These are phyloP conservation scores for Hecatera dysodea DNA, from an alignment of 2,888 invertebrate genomes.

Conservation along the genomic window DNA sequence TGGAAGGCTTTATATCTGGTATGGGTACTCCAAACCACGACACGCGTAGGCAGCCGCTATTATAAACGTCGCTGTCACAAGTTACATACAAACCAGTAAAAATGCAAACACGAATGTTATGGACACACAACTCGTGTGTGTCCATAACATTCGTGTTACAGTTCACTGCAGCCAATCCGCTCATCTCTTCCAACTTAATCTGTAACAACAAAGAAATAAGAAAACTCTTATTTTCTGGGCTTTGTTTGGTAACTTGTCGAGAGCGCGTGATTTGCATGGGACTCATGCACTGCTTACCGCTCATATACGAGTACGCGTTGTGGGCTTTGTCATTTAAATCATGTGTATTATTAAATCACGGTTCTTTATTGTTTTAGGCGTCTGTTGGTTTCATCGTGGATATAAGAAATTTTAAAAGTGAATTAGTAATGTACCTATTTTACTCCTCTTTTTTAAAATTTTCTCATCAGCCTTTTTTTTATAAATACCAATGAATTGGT, in stretches of 20 bases:
- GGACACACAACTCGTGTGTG: no score
- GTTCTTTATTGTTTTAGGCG: conserved; percentile 23
- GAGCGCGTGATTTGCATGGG: conserved; percentile 53
- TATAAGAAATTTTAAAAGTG: neutral
- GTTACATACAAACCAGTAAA: no score
- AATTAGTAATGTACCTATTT: no score
- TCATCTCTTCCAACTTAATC: conserved; percentile 14
- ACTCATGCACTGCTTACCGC: conserved; percentile 9
- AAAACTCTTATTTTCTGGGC: conserved; percentile 36
- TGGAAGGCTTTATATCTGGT: no score
- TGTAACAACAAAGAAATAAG: conserved; percentile 47
- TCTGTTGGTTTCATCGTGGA: neutral
- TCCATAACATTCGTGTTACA: no score
- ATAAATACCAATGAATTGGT: no score
- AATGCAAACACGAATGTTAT: no score
- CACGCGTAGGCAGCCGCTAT: no score
- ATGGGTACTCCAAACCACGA: no score
- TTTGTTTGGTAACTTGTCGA: conserved; percentile 53
- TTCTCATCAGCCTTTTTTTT: no score
- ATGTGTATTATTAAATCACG: conserved; percentile 44
- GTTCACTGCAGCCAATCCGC: conserved; percentile 11
- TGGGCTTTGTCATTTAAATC: conserved; percentile 54
- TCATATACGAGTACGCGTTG: conserved; percentile 22
- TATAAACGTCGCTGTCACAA: no score
- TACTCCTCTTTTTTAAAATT: no score